Conservation (phyloP, 2,797 vertebrate genomes). For the Sparus aurata region DNA sequence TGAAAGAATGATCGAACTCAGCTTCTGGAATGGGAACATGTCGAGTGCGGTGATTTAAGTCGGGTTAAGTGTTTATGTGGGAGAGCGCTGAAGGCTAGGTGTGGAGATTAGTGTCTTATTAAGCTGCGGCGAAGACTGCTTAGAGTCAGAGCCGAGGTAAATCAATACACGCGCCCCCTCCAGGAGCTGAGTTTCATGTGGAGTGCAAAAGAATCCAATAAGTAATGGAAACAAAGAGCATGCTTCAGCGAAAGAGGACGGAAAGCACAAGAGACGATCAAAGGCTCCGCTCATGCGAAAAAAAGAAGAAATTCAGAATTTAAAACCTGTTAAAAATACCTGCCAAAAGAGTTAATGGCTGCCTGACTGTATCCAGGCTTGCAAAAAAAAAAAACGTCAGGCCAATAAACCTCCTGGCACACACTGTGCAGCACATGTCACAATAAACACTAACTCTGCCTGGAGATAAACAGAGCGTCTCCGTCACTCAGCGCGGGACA, state of each 20-base stretch:
- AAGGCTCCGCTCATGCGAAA: constrained; percentile 50
- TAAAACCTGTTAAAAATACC: background rate
- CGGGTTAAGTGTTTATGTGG: constrained; percentile 7
- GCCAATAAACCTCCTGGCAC: constrained; percentile 16
- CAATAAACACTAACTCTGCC: constrained; percentile 1
- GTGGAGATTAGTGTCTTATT: constrained; percentile 52
- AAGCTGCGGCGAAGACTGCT: constrained; percentile 35
- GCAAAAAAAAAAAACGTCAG: constrained; percentile 25
- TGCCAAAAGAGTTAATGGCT: background rate
- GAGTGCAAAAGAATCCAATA: constrained; percentile 25
- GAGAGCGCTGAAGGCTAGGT: constrained; percentile 25
- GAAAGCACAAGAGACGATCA: constrained; percentile 31
- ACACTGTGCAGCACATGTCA: background rate
- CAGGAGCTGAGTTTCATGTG: constrained; percentile 58
- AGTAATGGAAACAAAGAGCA: constrained; percentile 47
- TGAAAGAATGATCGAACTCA: constrained; percentile 45
- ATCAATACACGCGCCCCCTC: constrained; percentile 49
- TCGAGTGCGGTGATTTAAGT: constrained; percentile 17
- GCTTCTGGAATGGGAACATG: constrained; percentile 40
- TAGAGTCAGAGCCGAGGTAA: constrained; percentile 24
- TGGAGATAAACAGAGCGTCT: background rate
- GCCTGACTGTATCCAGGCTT: background rate
- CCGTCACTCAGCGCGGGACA: constrained; percentile 11
- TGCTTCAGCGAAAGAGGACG: constrained; percentile 47
- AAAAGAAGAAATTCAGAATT: background rate